phyloP scores from a whole-genome alignment of 2,113 vertebrate species.

The Carettochelys insculpta region DNA sequence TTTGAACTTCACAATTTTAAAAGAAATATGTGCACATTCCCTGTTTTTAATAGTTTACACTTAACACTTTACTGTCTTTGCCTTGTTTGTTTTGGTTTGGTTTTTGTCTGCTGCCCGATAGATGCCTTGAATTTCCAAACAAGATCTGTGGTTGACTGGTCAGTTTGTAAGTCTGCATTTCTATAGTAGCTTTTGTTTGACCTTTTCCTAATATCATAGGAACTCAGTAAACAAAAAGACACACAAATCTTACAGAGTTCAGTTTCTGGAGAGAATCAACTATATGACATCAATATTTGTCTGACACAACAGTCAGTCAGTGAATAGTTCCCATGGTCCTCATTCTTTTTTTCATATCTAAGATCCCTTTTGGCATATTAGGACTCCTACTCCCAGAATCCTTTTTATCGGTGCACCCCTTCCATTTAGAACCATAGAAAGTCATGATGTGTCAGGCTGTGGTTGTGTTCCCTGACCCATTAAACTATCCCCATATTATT shows the following conservation, averaged over 20 bases:
- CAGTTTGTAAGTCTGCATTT: too few relatives aligned
- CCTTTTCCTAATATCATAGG: background rate
- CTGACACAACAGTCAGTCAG: background rate
- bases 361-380: background rate
- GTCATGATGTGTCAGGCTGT: background rate
- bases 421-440: background rate
- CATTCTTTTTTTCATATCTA: background rate
- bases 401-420: background rate
- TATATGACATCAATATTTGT: background rate
- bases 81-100: too few relatives aligned
- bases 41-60: too few relatives aligned
- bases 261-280: background rate
- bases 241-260: background rate
- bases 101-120: too few relatives aligned
- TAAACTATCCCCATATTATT: background rate
- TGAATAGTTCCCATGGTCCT: background rate
- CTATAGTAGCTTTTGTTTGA: background rate
- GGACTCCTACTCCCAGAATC: accelerated
- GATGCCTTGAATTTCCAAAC: too few relatives aligned
- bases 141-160: too few relatives aligned
- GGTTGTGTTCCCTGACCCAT: background rate
- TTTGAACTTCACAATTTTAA: too few relatives aligned
- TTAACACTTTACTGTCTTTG: too few relatives aligned
- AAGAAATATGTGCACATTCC: too few relatives aligned
- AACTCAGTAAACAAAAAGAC: background rate